Conservation (phyloP, 2,797 vertebrate species). For the Acipenser ruthenus region DNA sequence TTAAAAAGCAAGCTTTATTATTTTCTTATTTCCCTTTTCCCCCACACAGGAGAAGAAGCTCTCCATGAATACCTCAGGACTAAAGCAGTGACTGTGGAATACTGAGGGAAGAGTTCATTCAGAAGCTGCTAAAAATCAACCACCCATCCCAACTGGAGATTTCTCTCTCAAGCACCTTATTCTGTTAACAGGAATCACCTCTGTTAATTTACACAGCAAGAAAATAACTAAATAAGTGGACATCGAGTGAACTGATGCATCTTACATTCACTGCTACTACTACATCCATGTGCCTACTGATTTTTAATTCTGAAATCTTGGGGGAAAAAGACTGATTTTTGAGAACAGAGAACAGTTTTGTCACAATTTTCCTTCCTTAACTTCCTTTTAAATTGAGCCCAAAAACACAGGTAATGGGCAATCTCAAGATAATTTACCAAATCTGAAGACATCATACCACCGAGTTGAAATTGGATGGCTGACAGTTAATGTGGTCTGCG, state of each 20-base stretch:
- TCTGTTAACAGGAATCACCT: neutral
- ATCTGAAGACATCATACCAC: too few relatives aligned
- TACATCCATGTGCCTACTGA: slow-evolving; percentile 35
- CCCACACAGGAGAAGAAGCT: slow-evolving; percentile 79
- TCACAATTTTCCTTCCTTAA: too few relatives aligned
- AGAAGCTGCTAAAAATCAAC: slow-evolving; percentile 18
- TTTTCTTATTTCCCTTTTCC: slow-evolving; percentile 4
- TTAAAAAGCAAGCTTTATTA: too few relatives aligned
- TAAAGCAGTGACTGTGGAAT: slow-evolving; percentile 94
- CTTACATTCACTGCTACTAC: slow-evolving; percentile 18
- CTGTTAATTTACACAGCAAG: neutral
- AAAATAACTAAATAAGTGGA: neutral
- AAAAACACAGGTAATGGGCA: too few relatives aligned
- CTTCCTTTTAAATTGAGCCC: too few relatives aligned
- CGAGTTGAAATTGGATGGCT: too few relatives aligned
- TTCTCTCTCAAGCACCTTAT: slow-evolving; percentile 15
- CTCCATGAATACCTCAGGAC: slow-evolving; percentile 91
- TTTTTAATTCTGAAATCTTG: slow-evolving; percentile 21
- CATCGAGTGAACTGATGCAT: neutral
- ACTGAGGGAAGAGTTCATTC: slow-evolving; percentile 48
- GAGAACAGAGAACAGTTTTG: neutral
- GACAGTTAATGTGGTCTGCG: too few relatives aligned
- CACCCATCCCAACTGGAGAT: neutral
- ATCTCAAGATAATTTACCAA: too few relatives aligned
- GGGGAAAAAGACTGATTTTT: slow-evolving; percentile 3